Base-by-base conservation (phyloP, 2,888 invertebrate genomes). In the Scrobipalpa costella region DNA sequence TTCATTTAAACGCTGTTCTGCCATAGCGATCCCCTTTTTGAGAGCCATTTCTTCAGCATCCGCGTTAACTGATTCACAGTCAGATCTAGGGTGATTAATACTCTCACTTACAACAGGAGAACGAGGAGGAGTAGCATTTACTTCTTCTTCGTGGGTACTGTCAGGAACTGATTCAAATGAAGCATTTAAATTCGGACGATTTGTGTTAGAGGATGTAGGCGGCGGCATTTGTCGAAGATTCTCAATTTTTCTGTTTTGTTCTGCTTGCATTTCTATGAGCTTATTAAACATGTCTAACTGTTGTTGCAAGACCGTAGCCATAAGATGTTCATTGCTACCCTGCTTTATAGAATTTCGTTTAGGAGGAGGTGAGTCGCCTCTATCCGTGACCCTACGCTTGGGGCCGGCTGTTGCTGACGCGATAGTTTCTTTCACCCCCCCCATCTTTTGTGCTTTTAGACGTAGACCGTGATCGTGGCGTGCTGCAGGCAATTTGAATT, bases 191-290 rank as follows among this genome's bases (percentile, higher is more conserved):
- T 50, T 21, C 2, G 50, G 21, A 21, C 3, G 7, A 3, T 6
- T 6, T 7, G 44, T 11, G 5, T 44, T 44, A 2, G 44, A 44
- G 17, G 6, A 2, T 11, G 49, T 17, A 17, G n/a, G n/a, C n/a
- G n/a, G n/a, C n/a, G 15, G 49, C 7, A 49, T 50, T 21, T 50
- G 44, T n/a, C 11, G 21, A 11, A 50, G 19, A 19, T 17, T 33
- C 33, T 57, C 7, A 34, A 57, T 57, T 36, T 34, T 57, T 34
- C 15, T 62, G 62, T 64, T 61, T 40, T 64, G 61, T 62, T 13
- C 44, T 2, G 33, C 1, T 34, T 57, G 57, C 57, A 57, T 57
- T 33, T 36, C 36, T 9, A 57, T 8, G 8, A 57, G 57, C 57
- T 57, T 57, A 34, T 33, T 50, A 11, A 50, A 50, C 1, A 50